Percentiles rank a stretch among this genome's conserved stretches.
Evolutionary conservation across 2,888 invertebrate species (phyloP).

Genomic region (Chaitophorus viminalis): DNA sequence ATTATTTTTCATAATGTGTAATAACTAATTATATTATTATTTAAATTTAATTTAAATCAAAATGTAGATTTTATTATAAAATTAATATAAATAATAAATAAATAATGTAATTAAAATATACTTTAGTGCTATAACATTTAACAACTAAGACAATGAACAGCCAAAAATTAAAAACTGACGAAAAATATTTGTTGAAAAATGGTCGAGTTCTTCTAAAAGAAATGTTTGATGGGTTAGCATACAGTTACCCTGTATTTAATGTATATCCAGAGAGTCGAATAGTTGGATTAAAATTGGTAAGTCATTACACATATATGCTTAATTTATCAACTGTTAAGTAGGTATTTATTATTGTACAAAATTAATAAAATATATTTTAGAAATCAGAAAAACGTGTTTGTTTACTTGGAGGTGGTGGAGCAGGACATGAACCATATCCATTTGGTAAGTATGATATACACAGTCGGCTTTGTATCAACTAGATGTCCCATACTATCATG

Average conservation of each 20-base stretch:
- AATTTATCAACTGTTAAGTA: background rate
- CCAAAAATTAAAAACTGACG: constrained; percentile 17
- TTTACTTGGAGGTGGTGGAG: constrained; percentile 80
- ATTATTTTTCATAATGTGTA: too few species aligned
- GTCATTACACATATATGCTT: background rate
- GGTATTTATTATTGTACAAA: background rate
- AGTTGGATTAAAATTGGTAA: constrained; percentile 59
- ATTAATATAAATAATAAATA: too few species aligned
- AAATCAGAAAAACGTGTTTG: constrained; percentile 71
- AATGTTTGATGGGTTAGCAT: constrained; percentile 61
- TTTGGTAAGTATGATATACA: constrained; percentile 66
- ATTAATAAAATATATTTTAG: constrained; percentile 26
- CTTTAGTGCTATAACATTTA: too few species aligned
- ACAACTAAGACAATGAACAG: constrained; percentile 1
- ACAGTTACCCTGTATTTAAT: constrained; percentile 56
- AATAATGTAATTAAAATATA: too few species aligned
- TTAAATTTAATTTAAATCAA: too few species aligned
- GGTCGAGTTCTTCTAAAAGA: constrained; percentile 51
- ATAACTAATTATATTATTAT: too few species aligned
- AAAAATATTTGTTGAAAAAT: constrained; percentile 51
- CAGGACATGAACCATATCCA: constrained; percentile 82
- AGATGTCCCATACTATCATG: too few species aligned
- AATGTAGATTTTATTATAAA: too few species aligned
- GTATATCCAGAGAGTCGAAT: constrained; percentile 61
- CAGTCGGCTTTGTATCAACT: too few species aligned